phyloP scores from a whole-genome alignment of 2,113 vertebrate species.

The Stictonetta naevosa region DNA sequence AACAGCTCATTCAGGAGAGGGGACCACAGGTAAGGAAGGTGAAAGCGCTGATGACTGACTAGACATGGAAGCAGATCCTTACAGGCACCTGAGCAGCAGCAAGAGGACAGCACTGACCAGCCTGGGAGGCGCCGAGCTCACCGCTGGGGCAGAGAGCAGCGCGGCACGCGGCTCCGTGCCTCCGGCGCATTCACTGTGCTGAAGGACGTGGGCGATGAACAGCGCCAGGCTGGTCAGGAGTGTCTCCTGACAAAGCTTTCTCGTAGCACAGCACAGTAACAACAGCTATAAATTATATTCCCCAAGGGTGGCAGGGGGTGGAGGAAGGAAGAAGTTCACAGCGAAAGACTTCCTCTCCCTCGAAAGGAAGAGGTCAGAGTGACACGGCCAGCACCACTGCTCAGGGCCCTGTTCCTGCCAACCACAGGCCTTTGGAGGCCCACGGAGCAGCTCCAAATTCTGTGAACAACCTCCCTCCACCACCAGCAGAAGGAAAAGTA shows the following conservation, averaged over 20 bases:
- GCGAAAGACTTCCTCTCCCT: not conserved
- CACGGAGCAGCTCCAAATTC: not conserved
- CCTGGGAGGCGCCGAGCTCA: not conserved
- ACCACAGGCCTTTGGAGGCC: not conserved
- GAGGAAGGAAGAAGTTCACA: not conserved
- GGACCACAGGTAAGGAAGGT: not conserved
- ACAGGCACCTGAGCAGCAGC: rapidly evolving
- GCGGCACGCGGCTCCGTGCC: not conserved
- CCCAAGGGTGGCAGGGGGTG: not conserved
- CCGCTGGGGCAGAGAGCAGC: not conserved
- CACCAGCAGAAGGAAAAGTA: not conserved
- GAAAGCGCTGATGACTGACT: not conserved
- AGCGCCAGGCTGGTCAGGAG: not conserved
- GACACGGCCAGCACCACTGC: not conserved
- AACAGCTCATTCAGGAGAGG: not conserved
- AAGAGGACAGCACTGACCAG: not conserved
- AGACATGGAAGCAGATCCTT: not conserved
- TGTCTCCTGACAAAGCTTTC: not conserved
- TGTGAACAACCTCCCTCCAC: not conserved
- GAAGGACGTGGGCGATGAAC: not conserved
- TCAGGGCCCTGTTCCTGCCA: not conserved
- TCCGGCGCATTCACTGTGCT: not conserved
- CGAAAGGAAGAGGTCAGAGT: not conserved
- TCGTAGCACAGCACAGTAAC: not conserved
- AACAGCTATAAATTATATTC: not conserved